Base-by-base conservation (phyloP, 2,113 vertebrate species). In the Craseonycteris thonglongyai region DNA sequence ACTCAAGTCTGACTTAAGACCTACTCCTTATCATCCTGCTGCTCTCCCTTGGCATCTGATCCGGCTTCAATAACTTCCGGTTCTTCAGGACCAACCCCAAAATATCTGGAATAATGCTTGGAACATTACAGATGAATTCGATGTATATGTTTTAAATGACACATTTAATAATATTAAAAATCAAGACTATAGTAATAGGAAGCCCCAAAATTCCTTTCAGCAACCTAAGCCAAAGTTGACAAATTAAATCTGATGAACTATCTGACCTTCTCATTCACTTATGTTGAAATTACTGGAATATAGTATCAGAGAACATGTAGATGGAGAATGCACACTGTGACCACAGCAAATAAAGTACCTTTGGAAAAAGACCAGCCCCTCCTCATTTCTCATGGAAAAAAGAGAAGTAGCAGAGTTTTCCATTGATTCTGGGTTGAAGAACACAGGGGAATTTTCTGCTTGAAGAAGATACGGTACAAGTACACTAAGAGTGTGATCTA, bases 231-330 rank as follows among this genome's bases (percentile, higher is more conserved):
- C 58, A 93, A 86, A 78, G 47, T 71, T 0, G 1, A 49, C 80
- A 96, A 90, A 81, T 83, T 85, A 75, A 81, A 80, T 72, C 72
- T 72, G 38, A 93, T 65, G 79, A 96, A 94, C 68, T 63, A 72
- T 61, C 30, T 87, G 33, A 28, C 28, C 28, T 47, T 47, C 71
- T 54, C 28, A 78, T 74, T 51, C 61, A 66, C 35, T 33, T 63
- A 35, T 18, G 14, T 42, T 92, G 61, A 90, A 91, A 95, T 69
- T 61, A 92, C 0, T 56, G 8, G 6, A 42, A 79, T 24, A 58
- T 26, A 91, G 78, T 66, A 51, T 69, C 45, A 68, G 45, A 78
- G 56, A 66, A 51, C 47, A 59, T 45, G 78, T 71, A n/a, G 6
- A 82, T 21, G 24, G 22, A 88, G 21, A 76, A 87, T 9, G 18